These are phyloP conservation scores for Tachina grossa DNA, from an alignment of 2,888 invertebrate genomes.

Conservation along the genomic window DNA sequence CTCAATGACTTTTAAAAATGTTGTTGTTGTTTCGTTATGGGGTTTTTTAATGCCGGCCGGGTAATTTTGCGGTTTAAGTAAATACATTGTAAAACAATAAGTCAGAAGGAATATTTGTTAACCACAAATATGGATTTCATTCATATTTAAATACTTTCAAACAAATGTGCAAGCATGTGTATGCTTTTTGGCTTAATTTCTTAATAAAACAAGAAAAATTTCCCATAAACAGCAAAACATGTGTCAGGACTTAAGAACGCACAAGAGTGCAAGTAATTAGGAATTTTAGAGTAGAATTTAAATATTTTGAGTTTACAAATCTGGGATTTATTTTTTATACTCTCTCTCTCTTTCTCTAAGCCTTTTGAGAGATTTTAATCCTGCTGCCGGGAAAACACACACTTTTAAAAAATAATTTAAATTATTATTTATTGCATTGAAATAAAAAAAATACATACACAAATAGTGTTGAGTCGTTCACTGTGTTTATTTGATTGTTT, in stretches of 20 bases:
- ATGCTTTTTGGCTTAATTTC: constrained; percentile 51
- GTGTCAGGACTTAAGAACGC: constrained; percentile 39
- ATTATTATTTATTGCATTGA: constrained; percentile 54
- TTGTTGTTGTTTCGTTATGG: not conserved
- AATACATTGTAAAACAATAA: constrained; percentile 14
- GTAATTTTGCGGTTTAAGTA: constrained; percentile 64
- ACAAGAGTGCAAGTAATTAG: not conserved
- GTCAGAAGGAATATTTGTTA: not conserved
- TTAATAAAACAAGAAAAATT: constrained; percentile 63
- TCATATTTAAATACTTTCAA: not conserved
- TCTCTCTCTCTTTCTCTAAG: constrained; percentile 41
- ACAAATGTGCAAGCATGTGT: not conserved
- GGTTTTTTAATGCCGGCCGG: constrained; percentile 6
- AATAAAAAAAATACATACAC: constrained; percentile 43
- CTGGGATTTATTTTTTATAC: constrained; percentile 40
- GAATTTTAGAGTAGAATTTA: not conserved
- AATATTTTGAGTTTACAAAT: constrained; percentile 25
- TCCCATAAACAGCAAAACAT: constrained; percentile 60
- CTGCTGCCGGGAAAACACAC: constrained; percentile 3
- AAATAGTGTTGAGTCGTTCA: constrained; percentile 16
- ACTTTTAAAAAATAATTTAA: constrained; percentile 16
- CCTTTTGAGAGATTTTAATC: constrained; percentile 21
- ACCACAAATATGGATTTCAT: constrained; percentile 18
- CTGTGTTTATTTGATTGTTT: constrained; percentile 49
- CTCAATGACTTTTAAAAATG: constrained; percentile 43